Conservation (phyloP, 1,140 invertebrate genomes). For the Holotrichia oblita region DNA sequence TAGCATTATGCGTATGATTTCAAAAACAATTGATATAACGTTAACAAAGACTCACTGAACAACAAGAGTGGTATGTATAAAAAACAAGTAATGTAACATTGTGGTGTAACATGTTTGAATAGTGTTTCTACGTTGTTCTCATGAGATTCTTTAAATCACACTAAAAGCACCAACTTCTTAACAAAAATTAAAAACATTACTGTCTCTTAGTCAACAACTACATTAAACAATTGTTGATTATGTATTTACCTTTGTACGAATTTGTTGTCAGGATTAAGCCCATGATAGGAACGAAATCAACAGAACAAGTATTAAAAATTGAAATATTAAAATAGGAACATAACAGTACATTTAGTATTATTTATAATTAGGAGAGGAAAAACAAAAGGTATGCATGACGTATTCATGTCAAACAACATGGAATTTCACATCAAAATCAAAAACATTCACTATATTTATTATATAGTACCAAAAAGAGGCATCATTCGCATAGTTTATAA, state of each 20-base stretch:
- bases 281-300: conserved; percentile 13
- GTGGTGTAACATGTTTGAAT: neutral
- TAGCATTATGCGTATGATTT: neutral
- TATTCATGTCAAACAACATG: neutral
- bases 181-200: conserved; percentile 1
- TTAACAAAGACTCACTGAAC: neutral
- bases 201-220: conserved; percentile 14
- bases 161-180: conserved; percentile 37
- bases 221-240: conserved; percentile 11
- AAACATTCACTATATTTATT: neutral
- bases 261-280: conserved; percentile 41
- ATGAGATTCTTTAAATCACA: conserved; percentile 29
- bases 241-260: conserved; percentile 32
- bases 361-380: neutral
- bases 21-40: neutral
- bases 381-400: neutral
- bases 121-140: conserved; percentile 15
- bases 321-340: conserved; percentile 4
- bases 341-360: neutral
- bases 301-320: conserved; percentile 16
- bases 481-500: conserved; percentile 27
- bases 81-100: conserved; percentile 19
- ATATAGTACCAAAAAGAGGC: neutral
- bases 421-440: neutral
- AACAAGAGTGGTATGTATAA: neutral